A percentile compares a stretch with the other conserved stretches of the same genome.
These are phyloP conservation scores for Epinotia nisella DNA, from an alignment of 2,888 invertebrate species.

Conservation along the genomic window DNA sequence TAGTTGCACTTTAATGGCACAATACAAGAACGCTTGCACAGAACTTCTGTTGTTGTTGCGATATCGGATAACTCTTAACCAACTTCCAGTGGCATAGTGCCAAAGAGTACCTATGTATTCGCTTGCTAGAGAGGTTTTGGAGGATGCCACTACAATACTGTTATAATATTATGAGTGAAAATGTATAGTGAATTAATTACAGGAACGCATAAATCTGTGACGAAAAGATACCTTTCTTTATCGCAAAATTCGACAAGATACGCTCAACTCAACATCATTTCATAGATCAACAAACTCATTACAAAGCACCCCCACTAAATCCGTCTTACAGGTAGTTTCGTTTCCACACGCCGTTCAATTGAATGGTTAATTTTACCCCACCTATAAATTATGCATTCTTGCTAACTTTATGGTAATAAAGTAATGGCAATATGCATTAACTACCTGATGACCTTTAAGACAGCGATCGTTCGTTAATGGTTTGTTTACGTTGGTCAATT, in stretches of 20 bases:
- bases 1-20: background rate
- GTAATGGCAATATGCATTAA: constrained; percentile 34
- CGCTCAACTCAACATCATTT: background rate
- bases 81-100: constrained; percentile 6
- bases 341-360: constrained; percentile 19
- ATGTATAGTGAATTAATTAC: background rate
- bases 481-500: constrained; percentile 36
- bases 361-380: constrained; percentile 12
- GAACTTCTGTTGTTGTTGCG: background rate
- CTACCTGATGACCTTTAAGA: constrained; percentile 35
- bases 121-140: background rate
- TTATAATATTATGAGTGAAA: background rate
- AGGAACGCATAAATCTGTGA: background rate
- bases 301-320: background rate
- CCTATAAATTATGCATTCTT: constrained; percentile 24
- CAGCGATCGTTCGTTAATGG: constrained; percentile 25
- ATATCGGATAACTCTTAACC: constrained; percentile 21
- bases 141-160: background rate
- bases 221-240: background rate
- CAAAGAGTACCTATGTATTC: background rate
- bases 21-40: background rate
- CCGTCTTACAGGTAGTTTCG: background rate
- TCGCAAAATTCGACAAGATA: constrained; percentile 1
- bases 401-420: constrained; percentile 38
- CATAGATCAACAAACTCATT: constrained; percentile 12